Evolutionary conservation across 2,888 invertebrate species (phyloP).

Genomic region (Thera obeliscata): DNA sequence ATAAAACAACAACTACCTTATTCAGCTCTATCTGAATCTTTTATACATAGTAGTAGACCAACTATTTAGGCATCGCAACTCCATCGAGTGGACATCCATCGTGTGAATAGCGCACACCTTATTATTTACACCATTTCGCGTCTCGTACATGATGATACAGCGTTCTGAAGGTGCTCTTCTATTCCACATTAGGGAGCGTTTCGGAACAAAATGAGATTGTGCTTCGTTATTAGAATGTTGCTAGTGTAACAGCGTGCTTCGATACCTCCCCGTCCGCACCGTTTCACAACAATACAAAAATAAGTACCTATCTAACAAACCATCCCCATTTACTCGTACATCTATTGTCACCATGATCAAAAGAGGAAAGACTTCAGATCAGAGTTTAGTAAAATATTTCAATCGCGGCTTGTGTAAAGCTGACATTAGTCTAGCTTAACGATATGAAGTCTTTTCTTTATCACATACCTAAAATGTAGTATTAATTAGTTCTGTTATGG

Average conservation of each 20-base stretch:
- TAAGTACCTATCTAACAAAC: conserved; percentile 68
- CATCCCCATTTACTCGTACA: conserved; percentile 55
- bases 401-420: conserved; percentile 41
- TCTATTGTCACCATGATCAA: conserved; percentile 61
- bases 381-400: conserved; percentile 41
- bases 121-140: conserved; percentile 31
- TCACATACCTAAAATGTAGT: conserved; percentile 49
- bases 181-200: conserved; percentile 7
- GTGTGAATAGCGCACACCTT: conserved; percentile 36
- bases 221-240: conserved; percentile 5
- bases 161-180: conserved; percentile 9
- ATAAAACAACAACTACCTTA: conserved; percentile 83
- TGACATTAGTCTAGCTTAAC: conserved; percentile 45
- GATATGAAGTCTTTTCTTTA: conserved; percentile 57
- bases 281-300: conserved; percentile 71
- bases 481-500: conserved; percentile 40
- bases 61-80: conserved; percentile 68
- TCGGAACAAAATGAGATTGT: conserved; percentile 8
- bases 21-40: conserved; percentile 67
- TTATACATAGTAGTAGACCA: conserved; percentile 69
- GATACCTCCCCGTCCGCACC: conserved; percentile 46
- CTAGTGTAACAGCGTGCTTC: conserved; percentile 33
- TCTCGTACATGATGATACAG: conserved; percentile 10
- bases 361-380: conserved; percentile 59
- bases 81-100: conserved; percentile 43